These are phyloP conservation scores for Diaperis boleti DNA, from an alignment of 2,888 invertebrate species.

Conservation along the genomic window DNA sequence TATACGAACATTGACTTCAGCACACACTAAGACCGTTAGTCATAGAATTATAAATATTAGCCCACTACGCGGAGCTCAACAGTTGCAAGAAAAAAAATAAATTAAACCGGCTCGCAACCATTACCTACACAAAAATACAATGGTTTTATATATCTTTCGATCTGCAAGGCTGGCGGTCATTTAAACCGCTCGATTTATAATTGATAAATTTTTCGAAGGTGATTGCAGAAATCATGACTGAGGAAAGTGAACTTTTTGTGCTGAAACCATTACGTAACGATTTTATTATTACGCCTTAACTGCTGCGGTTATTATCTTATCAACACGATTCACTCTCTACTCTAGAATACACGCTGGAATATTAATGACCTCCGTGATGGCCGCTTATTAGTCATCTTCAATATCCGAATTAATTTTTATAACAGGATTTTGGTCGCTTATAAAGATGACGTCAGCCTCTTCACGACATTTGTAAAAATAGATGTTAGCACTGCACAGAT, in stretches of 20 bases:
- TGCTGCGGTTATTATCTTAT: constrained; percentile 9
- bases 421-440: constrained; percentile 41
- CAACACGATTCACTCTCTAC: constrained; percentile 4
- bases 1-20: constrained; percentile 29
- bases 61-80: constrained; percentile 5
- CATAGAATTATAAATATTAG: constrained; percentile 20
- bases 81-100: neutral
- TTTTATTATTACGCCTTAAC: constrained; percentile 4
- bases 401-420: constrained; percentile 44
- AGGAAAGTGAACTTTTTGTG: neutral
- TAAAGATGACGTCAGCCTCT: constrained; percentile 9
- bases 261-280: constrained; percentile 14
- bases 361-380: constrained; percentile 40
- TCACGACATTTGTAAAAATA: constrained; percentile 12
- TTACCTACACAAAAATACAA: constrained; percentile 7
- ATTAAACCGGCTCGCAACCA: constrained; percentile 2
- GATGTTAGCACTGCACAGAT: constrained; percentile 8
- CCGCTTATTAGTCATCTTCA: constrained; percentile 43
- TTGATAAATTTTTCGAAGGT: constrained; percentile 6
- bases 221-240: constrained; percentile 1
- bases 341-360: constrained; percentile 36
- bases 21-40: constrained; percentile 11
- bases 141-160: constrained; percentile 17
- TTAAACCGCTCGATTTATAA: constrained; percentile 8
- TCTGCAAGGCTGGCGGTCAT: constrained; percentile 18